Base-by-base conservation (phyloP, 2,113 vertebrate genomes). In the Probosciger aterrimus region DNA sequence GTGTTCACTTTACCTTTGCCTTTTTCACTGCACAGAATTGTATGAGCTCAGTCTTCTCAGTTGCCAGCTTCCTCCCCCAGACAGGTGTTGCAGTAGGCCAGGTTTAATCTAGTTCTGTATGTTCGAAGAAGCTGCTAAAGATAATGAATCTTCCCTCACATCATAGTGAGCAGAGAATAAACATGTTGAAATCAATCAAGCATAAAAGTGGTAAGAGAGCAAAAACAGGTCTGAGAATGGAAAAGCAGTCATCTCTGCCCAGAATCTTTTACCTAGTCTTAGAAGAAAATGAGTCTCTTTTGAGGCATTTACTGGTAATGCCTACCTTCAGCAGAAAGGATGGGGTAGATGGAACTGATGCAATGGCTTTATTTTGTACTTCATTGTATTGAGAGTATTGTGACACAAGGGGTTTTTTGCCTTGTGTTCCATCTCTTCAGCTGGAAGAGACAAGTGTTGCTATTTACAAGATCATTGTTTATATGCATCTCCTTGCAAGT, bases 1-100 rank as follows among this genome's bases (percentile, higher is more conserved):
- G 12, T 31, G 23, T 82, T 84, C 25, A 35, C 19, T 46, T 74
- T 52, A 59, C 6, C 41, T 53, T 87, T 52, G 24, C 4, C 28
- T 49, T 81, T 77, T 88, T 46, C 37, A 31, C 62, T 87, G 33
- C 31, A 9, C 11, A 74, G 33, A 69, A 24, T 3, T 8, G 1
- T 44, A 52, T 49, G 35, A 85, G n/a, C 15, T 87, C 55, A 70
- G 76, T 53, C n/a, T 77, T 50, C n/a, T 77, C 10, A 52, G 17
- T 59, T 20, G 17, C 28, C 27, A 67, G 0, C 9, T 78, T 81
- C 22, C 18, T 67, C 20, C 15, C n/a, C 24, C 18, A 77, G 44
- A 46, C 7, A 18, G 0, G 0, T 0, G 1, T 31, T 57, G 28
- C 9, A 9, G 30, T 35, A 27, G 24, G 41, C 46, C 55, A 81